Evolutionary conservation across 1,140 invertebrate species (phyloP), one percentile per base, ranked within the genome.

Genomic region (Ceratina japonica): DNA sequence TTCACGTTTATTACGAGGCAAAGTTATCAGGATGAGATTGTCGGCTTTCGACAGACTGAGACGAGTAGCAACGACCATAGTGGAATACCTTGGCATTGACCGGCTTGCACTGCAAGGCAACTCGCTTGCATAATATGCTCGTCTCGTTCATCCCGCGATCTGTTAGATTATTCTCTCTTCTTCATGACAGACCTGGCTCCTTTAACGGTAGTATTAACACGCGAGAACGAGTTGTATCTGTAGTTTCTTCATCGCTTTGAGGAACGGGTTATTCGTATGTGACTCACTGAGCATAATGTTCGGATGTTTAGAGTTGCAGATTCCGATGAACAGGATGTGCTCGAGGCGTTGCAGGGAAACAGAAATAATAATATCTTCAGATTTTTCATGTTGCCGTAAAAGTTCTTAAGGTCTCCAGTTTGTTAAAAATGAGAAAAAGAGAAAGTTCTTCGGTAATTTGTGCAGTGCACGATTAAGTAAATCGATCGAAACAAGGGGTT

Each of bases 51-150:
- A 58, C 64, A 37, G 66, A 72, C 77, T 75, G 83, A 69, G 83
- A 85, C 74, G 82, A 85, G 83, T 74, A 78, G 71, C 80, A 74
- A 71, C 83, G 78, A 81, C 77, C 73, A 75, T 80, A 89, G 87
- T 86, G 76, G 88, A 89, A 86, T 84, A 90, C 91, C 91, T 92
- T 92, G 91, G 89, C 91, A 92, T 91, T 92, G 91, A 91, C 91
- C 91, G 91, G 91, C 83, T 91, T 89, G 90, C 85, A 86, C 83
- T 85, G 87, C 83, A 88, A 89, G 89, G 88, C 79, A 86, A 86
- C 85, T 85, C 62, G 86, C 87, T 91, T 90, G 89, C 90, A 89
- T 91, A 91, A 91, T 89, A 68, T 85, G 87, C 88, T 91, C 91
- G 90, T 91, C 91, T 91, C 88, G 88, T 91, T 90, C 90, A 91